Percentiles rank a stretch among this genome's conserved stretches.
Conservation (phyloP, 2,113 vertebrate species). For the Pygathrix nemaeus region DNA sequence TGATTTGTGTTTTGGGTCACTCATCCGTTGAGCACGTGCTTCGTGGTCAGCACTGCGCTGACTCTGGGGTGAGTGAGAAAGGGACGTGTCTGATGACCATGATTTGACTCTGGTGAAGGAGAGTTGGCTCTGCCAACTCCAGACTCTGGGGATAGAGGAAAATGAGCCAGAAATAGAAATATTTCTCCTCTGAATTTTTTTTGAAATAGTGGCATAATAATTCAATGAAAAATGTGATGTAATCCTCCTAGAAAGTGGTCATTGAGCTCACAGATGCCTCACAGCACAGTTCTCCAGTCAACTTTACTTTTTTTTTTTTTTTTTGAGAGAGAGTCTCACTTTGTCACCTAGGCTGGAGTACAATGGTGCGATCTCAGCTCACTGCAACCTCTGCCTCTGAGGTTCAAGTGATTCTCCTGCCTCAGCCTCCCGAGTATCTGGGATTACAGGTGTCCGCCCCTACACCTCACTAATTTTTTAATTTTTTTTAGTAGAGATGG, state of each 20-base stretch:
- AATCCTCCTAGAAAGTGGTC: background rate
- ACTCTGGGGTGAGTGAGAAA: background rate
- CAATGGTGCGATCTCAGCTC: no score
- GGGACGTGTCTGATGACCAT: accelerated
- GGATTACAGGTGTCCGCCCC: no score
- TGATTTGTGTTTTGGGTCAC: background rate
- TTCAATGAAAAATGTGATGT: background rate
- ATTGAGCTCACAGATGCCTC: accelerated
- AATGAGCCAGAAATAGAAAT: background rate
- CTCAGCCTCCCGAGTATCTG: no score
- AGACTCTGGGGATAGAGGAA: background rate
- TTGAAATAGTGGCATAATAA: background rate
- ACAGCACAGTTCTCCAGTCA: background rate
- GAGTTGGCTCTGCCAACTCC: background rate
- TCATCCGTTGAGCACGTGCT: accelerated
- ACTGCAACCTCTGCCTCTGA: no score
- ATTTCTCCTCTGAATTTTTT: background rate
- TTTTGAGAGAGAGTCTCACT: background rate
- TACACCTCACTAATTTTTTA: no score
- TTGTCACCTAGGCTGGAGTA: no score
- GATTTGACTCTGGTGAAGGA: background rate
- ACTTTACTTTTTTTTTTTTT: no score
- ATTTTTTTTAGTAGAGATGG: no score
- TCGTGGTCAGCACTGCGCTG: background rate
- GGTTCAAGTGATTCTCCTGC: no score